Conservation (phyloP, 2,797 vertebrate species). For the Distichodus sexfasciatus region DNA sequence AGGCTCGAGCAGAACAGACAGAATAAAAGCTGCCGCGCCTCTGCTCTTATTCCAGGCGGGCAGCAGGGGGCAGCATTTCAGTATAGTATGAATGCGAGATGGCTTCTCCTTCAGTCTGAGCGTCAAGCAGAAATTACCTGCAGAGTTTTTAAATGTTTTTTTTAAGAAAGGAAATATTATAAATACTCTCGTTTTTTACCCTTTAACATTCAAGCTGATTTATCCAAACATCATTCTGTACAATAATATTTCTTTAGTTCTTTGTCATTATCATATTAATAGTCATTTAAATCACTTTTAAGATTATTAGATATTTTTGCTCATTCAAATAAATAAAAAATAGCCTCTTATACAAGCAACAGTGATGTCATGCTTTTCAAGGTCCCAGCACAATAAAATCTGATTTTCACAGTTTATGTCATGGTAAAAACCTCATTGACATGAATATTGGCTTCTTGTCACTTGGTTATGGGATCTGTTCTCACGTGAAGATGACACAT, state of each 20-base stretch:
- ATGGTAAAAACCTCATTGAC: constrained; percentile 4
- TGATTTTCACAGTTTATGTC: neutral
- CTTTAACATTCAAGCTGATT: no score
- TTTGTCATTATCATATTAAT: no score
- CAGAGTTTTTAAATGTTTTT: neutral
- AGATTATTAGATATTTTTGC: no score
- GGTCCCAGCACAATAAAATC: neutral
- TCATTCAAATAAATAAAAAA: no score
- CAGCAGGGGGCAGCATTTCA: constrained; percentile 80
- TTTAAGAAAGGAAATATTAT: no score
- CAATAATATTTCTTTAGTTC: no score
- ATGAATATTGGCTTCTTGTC: constrained; percentile 4
- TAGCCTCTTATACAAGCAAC: neutral
- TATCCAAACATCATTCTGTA: no score
- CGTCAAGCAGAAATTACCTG: neutral
- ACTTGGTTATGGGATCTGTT: neutral
- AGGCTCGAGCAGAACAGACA: constrained; percentile 2
- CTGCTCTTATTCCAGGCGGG: constrained; percentile 53
- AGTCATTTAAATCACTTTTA: neutral
- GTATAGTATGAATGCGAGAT: constrained; percentile 55
- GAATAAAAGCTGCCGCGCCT: neutral
- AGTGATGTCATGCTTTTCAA: neutral
- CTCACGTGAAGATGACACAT: constrained; percentile 21
- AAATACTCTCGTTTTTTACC: no score
- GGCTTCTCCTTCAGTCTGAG: neutral